Percentiles rank a stretch among this genome's conserved stretches.
Evolutionary conservation across 1,140 invertebrate species (phyloP).

Genomic region (Plutomurus gul): DNA sequence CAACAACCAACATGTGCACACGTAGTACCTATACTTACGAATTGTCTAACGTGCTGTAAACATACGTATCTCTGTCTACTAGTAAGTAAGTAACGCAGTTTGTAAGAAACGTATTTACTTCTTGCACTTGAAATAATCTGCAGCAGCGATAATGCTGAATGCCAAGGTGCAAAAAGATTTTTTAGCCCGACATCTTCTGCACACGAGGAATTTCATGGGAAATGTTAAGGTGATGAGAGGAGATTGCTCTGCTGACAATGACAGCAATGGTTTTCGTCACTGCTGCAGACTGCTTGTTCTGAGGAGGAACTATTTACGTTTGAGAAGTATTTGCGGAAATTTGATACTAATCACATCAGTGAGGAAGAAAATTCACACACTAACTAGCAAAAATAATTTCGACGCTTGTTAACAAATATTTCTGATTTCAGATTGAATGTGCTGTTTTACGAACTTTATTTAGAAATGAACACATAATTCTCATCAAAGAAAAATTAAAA

Average conservation of each 20-base stretch:
- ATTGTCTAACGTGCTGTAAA: not conserved
- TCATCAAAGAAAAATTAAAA: too few species aligned
- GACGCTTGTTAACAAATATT: too few species aligned
- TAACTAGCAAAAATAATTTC: too few species aligned
- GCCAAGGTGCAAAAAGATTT: not conserved
- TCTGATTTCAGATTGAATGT: too few species aligned
- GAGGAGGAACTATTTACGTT: not conserved
- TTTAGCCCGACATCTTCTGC: constrained; percentile 19
- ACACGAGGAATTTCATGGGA: constrained; percentile 18
- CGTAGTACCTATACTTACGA: too few species aligned
- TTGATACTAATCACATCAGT: not conserved
- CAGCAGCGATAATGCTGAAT: constrained; percentile 1
- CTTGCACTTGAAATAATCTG: constrained; percentile 12
- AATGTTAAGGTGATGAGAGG: constrained; percentile 6
- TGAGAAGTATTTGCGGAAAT: not conserved
- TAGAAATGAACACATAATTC: too few species aligned
- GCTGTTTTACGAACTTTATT: too few species aligned
- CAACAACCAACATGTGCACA: too few species aligned
- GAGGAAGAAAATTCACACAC: too few species aligned
- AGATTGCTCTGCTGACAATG: constrained; percentile 11
- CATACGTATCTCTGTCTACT: not conserved
- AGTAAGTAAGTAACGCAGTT: not conserved
- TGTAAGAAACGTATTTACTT: not conserved
- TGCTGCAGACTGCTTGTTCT: not conserved
- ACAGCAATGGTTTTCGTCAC: constrained; percentile 7